Conservation (phyloP, 2,888 invertebrate genomes). For the Calameuta pallipes region DNA sequence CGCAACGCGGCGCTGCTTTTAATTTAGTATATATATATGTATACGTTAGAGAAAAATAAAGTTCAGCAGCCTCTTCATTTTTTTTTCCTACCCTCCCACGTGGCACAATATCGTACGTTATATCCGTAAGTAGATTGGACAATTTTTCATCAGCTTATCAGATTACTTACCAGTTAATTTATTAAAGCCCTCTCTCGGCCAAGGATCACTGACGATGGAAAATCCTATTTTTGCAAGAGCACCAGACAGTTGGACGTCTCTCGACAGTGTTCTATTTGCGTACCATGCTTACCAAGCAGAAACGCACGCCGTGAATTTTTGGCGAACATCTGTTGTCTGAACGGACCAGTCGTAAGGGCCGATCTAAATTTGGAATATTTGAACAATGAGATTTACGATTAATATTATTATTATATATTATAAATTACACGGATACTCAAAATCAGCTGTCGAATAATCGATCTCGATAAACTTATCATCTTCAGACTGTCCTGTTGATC, state of each 20-base stretch:
- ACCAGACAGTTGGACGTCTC: conserved; percentile 63
- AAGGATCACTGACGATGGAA: conserved; percentile 20
- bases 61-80: not conserved
- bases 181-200: not conserved
- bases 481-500: not conserved
- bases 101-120: not conserved
- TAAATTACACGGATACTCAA: not conserved
- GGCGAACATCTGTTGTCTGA: conserved; percentile 34
- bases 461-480: not conserved
- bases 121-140: not conserved
- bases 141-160: not conserved
- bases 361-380: conserved; percentile 5
- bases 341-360: not conserved
- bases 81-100: not conserved
- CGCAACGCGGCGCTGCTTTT: not conserved
- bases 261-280: conserved; percentile 43
- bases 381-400: not conserved
- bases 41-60: not conserved
- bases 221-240: conserved; percentile 60
- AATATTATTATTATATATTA: not conserved
- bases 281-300: conserved; percentile 28
- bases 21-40: not conserved
- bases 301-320: conserved; percentile 29
- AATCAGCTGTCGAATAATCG: not conserved
- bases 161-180: not conserved